A percentile compares a stretch with the other conserved stretches of the same genome.
Conservation (phyloP, 2,888 invertebrate species). For the Kryphioiulus occultus region DNA sequence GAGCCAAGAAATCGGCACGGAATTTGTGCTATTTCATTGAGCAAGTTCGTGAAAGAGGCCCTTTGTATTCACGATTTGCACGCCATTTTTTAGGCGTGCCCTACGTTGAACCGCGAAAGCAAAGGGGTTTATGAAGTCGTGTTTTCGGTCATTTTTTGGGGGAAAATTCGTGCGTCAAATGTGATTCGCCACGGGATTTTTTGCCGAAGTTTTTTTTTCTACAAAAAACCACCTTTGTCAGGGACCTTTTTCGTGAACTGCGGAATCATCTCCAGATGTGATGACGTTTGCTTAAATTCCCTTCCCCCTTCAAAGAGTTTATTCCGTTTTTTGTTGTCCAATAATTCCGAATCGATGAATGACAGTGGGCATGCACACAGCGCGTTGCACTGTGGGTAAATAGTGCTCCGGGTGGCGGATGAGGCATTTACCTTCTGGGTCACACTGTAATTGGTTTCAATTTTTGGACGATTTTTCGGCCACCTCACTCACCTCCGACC, state of each 20-base stretch:
- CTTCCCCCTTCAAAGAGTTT: background rate
- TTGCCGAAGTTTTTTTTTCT: background rate
- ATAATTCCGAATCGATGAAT: background rate
- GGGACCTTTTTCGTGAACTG: slow-evolving; percentile 39
- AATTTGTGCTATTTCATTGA: slow-evolving; percentile 37
- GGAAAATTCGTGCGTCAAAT: slow-evolving; percentile 6
- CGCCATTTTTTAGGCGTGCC: slow-evolving; percentile 16
- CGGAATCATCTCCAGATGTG: slow-evolving; percentile 33
- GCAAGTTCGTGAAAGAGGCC: slow-evolving; percentile 31
- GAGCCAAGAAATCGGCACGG: background rate
- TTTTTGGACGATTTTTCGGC: background rate
- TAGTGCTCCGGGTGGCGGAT: slow-evolving; percentile 17
- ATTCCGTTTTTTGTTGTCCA: background rate
- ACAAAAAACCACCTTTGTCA: background rate
- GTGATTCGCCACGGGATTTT: background rate
- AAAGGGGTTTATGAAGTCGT: slow-evolving; percentile 20
- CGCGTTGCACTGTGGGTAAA: slow-evolving; percentile 11
- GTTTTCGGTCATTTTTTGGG: background rate
- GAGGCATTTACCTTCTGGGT: slow-evolving; percentile 13
- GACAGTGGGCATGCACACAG: background rate
- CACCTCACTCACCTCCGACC: slow-evolving; percentile 13
- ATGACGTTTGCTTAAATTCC: slow-evolving; percentile 38
- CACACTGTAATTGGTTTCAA: slow-evolving; percentile 2
- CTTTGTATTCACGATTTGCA: slow-evolving; percentile 28
- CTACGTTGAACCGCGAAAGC: slow-evolving; percentile 21